Base-by-base conservation (phyloP, 2,797 vertebrate species). In the Cynodonichthys magdalenae region DNA sequence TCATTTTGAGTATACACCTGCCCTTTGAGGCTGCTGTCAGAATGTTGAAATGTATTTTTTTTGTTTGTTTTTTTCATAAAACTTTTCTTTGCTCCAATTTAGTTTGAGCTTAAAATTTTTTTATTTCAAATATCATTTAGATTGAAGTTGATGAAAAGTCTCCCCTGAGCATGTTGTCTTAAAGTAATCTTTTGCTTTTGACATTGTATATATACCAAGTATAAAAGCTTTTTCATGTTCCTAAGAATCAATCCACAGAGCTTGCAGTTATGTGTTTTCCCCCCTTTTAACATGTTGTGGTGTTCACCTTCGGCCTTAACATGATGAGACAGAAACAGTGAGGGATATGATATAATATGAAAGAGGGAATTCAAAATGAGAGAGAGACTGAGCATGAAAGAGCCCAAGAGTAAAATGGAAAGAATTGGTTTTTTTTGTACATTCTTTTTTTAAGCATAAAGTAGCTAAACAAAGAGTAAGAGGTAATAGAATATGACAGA, bases 161-260 rank as follows among this genome's bases (percentile, higher is more conserved):
- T 15, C 4, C 2, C 0, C 6, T 39, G 29, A 41, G 44, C 67
- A 39, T 34, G 31, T 56, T 59, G 59, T 69, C 28, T 67, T 45
- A 51, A 24, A 53, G 47, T 29, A 41, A 64, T 72, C 74, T 24
- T 59, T 68, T 63, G 59, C 62, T 71, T 75, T 41, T 68, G 62
- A 78, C 62, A 69, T 75, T 69, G 69, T n/a, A n/a, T n/a, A n/a
- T 15, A 47, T 52, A 42, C 28, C 3, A 19, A 45, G 52, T 34
- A 20, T 83, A 78, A 89, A 86, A 88, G 84, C 80, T 64, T 89
- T 89, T 84, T 61, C 60, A 34, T 89, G 84, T 89, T 75, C 52
- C 46, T 20, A 24, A 64, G 67, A 15, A 18, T 79, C 46, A 28
- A 59, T 41, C 47, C 28, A 46, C 47, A n/a, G 14, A 20, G 36